Base-by-base conservation (phyloP, 2,888 invertebrate genomes). In the Eupsilia transversa region DNA sequence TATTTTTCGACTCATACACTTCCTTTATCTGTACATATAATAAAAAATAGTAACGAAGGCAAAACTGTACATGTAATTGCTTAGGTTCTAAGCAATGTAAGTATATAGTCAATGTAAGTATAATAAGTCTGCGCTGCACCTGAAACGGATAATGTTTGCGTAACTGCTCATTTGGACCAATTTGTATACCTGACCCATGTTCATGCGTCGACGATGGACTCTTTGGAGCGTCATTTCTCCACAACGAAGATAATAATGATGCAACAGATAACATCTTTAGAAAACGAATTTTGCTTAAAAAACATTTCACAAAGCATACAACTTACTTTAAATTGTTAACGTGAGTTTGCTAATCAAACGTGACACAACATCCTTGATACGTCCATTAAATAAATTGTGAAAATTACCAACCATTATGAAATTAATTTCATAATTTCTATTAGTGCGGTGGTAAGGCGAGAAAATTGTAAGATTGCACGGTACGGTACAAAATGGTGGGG, bases 81-180 rank as follows among this genome's bases (percentile, higher is more conserved):
- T n/a, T n/a, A n/a, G n/a, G n/a, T n/a, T n/a, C n/a, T n/a, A n/a
- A n/a, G n/a, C n/a, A n/a, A n/a, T n/a, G n/a, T n/a, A n/a, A n/a
- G n/a, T n/a, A n/a, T n/a, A n/a, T n/a, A n/a, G n/a, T n/a, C n/a
- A n/a, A n/a, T n/a, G n/a, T n/a, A n/a, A n/a, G n/a, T n/a, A n/a
- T n/a, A n/a, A n/a, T n/a, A n/a, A n/a, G n/a, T n/a, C n/a, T n/a
- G n/a, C n/a, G n/a, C n/a, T n/a, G n/a, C n/a, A n/a, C n/a, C n/a
- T n/a, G n/a, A 78, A 69, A 72, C 78, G 83, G 74, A 80, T 84
- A 78, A 79, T 74, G 88, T 92, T 92, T 91, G 86, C 91, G 89
- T 92, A 91, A 91, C 91, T 87, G 88, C 87, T 91, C 90, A 93
- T 93, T 92, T 89, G 84, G 88, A 80, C 87, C 90, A 91, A 91